Conservation (phyloP, 1,140 invertebrate species). For the Heterodera carotae region DNA sequence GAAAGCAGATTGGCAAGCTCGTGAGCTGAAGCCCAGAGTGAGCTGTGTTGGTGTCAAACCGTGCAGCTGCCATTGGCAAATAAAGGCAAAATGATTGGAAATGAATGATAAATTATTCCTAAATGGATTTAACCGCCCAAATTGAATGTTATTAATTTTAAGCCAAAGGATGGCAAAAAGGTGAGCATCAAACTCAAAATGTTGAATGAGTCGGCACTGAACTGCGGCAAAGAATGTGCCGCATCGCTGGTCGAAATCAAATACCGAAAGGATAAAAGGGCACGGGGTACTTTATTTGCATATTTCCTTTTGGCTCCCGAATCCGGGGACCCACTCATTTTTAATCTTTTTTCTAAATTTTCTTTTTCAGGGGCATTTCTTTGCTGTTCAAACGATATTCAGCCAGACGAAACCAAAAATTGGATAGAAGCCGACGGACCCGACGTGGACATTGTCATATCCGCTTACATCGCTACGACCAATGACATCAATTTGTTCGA, state of each 20-base stretch:
- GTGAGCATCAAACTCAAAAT: not conserved
- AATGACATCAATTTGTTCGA: not conserved
- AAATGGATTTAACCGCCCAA: not conserved
- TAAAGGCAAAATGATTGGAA: not conserved
- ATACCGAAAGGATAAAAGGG: conserved; percentile 7
- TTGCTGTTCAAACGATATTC: not conserved
- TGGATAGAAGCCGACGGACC: not conserved
- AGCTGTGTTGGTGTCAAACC: not conserved
- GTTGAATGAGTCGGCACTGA: not conserved
- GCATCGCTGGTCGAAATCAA: not conserved
- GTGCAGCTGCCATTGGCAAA: not conserved
- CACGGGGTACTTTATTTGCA: not conserved
- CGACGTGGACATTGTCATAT: not conserved
- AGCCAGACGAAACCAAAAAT: not conserved
- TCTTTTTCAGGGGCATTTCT: not conserved
- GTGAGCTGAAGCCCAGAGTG: not conserved
- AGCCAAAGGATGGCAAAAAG: not conserved
- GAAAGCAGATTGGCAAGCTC: not conserved
- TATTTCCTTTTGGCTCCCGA: too few relatives aligned
- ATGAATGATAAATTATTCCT: too few relatives aligned
- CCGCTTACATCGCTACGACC: not conserved
- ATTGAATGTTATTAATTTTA: not conserved
- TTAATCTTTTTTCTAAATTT: not conserved
- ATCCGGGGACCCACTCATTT: too few relatives aligned
- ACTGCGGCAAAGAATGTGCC: not conserved